Evolutionary conservation across 37 sponge, comb jelly and placozoan species (phyloP), one percentile per base, ranked within the genome.

Genomic region (Aplysina aerophoba): DNA sequence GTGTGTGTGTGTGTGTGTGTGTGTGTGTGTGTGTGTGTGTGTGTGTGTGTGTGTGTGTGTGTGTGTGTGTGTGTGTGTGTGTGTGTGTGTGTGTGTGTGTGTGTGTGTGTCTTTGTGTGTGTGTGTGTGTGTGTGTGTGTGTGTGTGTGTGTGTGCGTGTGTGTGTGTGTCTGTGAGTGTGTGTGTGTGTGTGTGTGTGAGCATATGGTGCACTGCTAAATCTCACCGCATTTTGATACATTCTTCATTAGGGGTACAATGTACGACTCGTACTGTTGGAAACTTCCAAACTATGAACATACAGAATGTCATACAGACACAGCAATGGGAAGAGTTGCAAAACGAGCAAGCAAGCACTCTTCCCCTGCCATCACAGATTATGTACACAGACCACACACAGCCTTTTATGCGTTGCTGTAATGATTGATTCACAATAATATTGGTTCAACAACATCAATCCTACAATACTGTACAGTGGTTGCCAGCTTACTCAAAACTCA

Each of bases 71-170:
- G 75, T 74, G 75, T 74, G 75, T 74, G 75, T 74, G 75, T 74
- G 75, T 74, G 75, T 74, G 75, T 74, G 75, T 74, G 75, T 74
- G 75, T 74, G 75, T 74, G 44, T 74, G 75, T 74, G 75, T 74
- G 75, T 74, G 75, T 74, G 75, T 74, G 75, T 36, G 75, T 74
- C 44, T 36, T 55, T 25, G 41, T 79, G 75, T 74, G 75, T 74
- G 75, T 74, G 73, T 74, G 75, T 74, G 75, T 74, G 75, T 74
- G 75, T 74, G 75, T 74, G 75, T 74, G 75, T 72, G 75, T 74
- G 75, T 74, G 75, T 74, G 75, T 74, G 75, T 74, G 75, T 74
- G 75, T 74, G 75, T 74, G 75, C 38, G 75, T 74, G 75, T 74
- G 75, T 74, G 75, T 74, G 44, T 74, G 75, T 74, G 75, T 74